phyloP scores from a whole-genome alignment of 2,888 invertebrate genomes.

The Drosophila pseudotalamancana region DNA sequence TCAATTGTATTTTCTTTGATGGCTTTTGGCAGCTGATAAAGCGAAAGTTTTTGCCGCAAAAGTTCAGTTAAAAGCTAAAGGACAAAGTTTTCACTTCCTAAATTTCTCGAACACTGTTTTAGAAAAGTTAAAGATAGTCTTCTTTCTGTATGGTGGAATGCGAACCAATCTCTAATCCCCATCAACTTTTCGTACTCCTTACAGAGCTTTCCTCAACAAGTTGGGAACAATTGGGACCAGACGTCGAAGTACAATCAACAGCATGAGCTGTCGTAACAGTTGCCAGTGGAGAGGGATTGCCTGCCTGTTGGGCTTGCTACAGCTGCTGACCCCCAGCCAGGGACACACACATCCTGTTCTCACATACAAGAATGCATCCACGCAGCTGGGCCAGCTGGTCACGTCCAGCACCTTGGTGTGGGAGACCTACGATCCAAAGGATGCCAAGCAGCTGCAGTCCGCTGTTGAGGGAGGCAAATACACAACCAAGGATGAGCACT shows the following conservation, averaged over 20 bases:
- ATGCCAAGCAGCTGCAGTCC: conserved; percentile 86
- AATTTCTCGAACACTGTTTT: background rate
- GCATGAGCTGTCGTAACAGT: conserved; percentile 9
- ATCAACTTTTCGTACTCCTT: background rate
- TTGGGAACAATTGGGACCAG: conserved; percentile 24
- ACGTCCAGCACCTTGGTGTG: conserved; percentile 93
- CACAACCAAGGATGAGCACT: conserved; percentile 82
- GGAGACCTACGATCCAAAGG: conserved; percentile 86
- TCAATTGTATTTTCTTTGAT: conserved; percentile 20
- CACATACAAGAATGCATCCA: conserved; percentile 81
- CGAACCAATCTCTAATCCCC: background rate
- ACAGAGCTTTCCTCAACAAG: conserved; percentile 40
- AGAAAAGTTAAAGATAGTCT: too few relatives aligned
- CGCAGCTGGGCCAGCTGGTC: conserved; percentile 87
- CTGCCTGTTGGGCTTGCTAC: conserved; percentile 40
- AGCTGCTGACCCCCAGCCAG: conserved; percentile 44
- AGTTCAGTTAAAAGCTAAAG: background rate
- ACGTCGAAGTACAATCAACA: conserved; percentile 43
- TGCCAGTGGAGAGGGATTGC: background rate
- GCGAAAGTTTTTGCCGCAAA: conserved; percentile 8
- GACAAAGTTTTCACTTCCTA: background rate
- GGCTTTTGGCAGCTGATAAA: conserved; percentile 11
- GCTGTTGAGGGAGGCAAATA: conserved; percentile 88
- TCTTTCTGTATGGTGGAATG: too few relatives aligned
- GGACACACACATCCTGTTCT: conserved; percentile 78